These are phyloP conservation scores for Deilephila porcellus DNA, from an alignment of 2,888 invertebrate species.

Conservation along the genomic window DNA sequence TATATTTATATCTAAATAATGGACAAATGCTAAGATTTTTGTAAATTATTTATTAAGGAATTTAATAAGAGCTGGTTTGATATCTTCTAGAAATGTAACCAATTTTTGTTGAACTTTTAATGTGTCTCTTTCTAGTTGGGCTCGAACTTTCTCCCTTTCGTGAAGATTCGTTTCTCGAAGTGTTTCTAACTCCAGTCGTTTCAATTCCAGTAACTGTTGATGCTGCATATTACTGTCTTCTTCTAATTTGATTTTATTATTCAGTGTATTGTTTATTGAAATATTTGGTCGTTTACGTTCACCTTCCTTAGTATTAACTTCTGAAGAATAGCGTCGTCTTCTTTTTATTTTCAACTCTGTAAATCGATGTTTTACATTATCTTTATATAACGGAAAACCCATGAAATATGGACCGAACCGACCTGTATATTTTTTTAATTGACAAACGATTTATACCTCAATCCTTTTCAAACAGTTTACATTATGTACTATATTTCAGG, in stretches of 20 bases:
- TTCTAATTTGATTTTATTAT: background rate
- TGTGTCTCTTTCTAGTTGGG: background rate
- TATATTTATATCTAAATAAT: background rate
- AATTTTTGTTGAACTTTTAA: conserved; percentile 14
- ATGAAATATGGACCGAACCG: too few species aligned
- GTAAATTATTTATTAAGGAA: conserved; percentile 15
- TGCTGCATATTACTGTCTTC: background rate
- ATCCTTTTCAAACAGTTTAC: too few species aligned
- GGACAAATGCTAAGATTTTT: background rate
- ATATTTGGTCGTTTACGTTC: background rate
- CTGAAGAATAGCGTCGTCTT: background rate
- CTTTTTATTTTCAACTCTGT: conserved; percentile 1
- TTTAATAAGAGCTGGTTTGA: conserved; percentile 19
- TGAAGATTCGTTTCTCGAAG: conserved; percentile 14
- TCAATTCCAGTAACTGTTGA: background rate
- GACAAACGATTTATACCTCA: too few species aligned
- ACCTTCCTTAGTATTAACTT: background rate
- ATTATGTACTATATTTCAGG: too few species aligned
- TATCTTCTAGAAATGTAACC: conserved; percentile 5
- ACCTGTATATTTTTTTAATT: too few species aligned
- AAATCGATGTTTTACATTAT: background rate
- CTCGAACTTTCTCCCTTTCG: conserved; percentile 10
- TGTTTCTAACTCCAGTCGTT: conserved; percentile 19
- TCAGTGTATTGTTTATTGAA: background rate
- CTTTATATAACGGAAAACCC: background rate